Evolutionary conservation across 2,888 invertebrate genomes (phyloP).

Genomic region (Argyra leucocephala): DNA sequence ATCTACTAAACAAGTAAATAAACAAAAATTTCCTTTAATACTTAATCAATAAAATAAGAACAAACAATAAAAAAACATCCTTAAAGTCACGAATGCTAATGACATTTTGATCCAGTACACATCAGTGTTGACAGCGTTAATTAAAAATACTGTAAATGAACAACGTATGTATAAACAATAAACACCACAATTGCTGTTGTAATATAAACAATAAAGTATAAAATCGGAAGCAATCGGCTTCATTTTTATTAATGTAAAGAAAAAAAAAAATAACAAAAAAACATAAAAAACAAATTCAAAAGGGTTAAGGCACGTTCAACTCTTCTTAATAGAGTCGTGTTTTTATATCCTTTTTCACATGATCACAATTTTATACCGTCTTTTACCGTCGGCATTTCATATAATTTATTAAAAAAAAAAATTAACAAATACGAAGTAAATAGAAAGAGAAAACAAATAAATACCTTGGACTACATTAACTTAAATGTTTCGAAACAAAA

Average conservation of each 20-base stretch:
- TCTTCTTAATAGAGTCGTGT: too few species aligned
- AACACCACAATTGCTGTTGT: too few species aligned
- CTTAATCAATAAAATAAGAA: too few species aligned
- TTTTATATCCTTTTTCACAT: neutral
- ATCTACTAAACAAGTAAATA: too few species aligned
- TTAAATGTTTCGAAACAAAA: too few species aligned
- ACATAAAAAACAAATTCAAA: neutral
- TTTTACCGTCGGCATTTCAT: neutral
- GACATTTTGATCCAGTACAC: neutral
- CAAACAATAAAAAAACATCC: neutral
- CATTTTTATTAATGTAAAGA: neutral
- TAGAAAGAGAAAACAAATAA: neutral
- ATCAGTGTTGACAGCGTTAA: neutral
- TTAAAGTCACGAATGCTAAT: slow-evolving; percentile 1
- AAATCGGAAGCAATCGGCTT: neutral
- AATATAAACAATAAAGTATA: neutral
- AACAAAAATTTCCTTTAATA: too few species aligned
- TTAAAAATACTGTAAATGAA: neutral
- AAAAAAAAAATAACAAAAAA: neutral
- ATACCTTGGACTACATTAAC: too few species aligned
- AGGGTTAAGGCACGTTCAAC: neutral
- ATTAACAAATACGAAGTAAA: neutral
- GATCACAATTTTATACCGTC: neutral
- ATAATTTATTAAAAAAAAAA: neutral
- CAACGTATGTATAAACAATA: neutral